Percentiles rank a stretch among this genome's conserved stretches.
These are phyloP conservation scores for Drosophila birchii DNA, from an alignment of 2,888 invertebrate genomes.

Conservation along the genomic window DNA sequence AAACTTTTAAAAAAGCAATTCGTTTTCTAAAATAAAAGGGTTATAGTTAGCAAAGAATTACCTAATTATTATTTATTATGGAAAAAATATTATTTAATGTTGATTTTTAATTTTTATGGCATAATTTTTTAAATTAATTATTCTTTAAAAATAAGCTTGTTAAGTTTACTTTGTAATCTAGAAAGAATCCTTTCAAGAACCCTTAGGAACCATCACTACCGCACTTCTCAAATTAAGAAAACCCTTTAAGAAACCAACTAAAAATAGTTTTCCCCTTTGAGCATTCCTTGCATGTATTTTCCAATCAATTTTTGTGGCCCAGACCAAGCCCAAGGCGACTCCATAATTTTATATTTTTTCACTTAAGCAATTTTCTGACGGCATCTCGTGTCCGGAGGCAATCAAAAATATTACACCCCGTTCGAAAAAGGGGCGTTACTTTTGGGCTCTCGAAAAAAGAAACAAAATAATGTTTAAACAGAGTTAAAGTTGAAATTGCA, in stretches of 20 bases:
- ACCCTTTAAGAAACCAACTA: slow-evolving; percentile 3
- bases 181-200: no score
- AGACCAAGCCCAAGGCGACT: slow-evolving; percentile 11
- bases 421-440: slow-evolving; percentile 44
- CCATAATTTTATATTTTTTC: slow-evolving; percentile 55
- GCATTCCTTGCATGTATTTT: slow-evolving; percentile 32
- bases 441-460: neutral
- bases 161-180: no score
- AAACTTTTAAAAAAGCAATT: no score
- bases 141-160: no score
- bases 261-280: slow-evolving; percentile 14
- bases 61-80: neutral
- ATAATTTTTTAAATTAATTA: no score
- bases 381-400: slow-evolving; percentile 77
- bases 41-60: no score
- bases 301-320: slow-evolving; percentile 39
- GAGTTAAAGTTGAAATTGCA: slow-evolving; percentile 55
- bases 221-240: neutral
- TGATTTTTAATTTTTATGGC: no score
- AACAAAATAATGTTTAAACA: slow-evolving; percentile 50
- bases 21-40: no score
- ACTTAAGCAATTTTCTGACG: slow-evolving; percentile 63
- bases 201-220: neutral
- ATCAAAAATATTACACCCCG: slow-evolving; percentile 74
- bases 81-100: neutral